A percentile compares a stretch with the other conserved stretches of the same genome.
Evolutionary conservation across 2,888 invertebrate species (phyloP).

Genomic region (Gasteruption jaculator): DNA sequence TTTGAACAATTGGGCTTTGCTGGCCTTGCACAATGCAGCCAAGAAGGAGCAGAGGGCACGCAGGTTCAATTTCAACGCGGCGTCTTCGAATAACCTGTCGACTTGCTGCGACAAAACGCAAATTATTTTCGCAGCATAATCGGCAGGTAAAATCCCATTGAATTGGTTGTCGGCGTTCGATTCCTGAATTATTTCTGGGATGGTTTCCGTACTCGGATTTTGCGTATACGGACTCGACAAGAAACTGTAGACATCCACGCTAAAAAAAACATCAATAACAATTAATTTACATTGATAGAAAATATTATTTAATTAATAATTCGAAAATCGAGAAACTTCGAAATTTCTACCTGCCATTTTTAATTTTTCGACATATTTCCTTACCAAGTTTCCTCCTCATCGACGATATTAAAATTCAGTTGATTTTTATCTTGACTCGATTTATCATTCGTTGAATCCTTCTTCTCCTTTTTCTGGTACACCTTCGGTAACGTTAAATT

Average conservation of each 20-base stretch:
- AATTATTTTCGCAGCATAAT: slow-evolving; percentile 82
- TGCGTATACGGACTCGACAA: slow-evolving; percentile 66
- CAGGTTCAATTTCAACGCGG: slow-evolving; percentile 81
- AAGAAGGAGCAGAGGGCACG: slow-evolving; percentile 80
- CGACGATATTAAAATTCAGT: slow-evolving; percentile 60
- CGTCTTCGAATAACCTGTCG: slow-evolving; percentile 85
- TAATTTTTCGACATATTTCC: slow-evolving; percentile 20
- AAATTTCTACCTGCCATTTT: neutral
- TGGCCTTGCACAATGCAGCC: slow-evolving; percentile 78
- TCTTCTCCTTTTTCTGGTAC: slow-evolving; percentile 61
- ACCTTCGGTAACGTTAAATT: slow-evolving; percentile 64
- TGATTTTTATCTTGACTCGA: slow-evolving; percentile 61
- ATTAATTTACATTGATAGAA: neutral
- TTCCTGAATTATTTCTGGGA: slow-evolving; percentile 64
- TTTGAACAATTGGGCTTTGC: slow-evolving; percentile 65
- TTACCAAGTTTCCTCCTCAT: slow-evolving; percentile 75
- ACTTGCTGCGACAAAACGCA: slow-evolving; percentile 87
- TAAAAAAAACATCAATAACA: slow-evolving; percentile 47
- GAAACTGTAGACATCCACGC: slow-evolving; percentile 82
- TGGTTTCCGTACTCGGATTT: slow-evolving; percentile 55
- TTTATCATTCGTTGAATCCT: slow-evolving; percentile 55
- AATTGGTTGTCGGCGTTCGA: slow-evolving; percentile 56
- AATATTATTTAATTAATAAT: slow-evolving; percentile 2
- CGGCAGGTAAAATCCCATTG: slow-evolving; percentile 64
- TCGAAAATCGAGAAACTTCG: neutral